Base-by-base conservation (phyloP, 2,113 vertebrate species). In the Chitala chitala region DNA sequence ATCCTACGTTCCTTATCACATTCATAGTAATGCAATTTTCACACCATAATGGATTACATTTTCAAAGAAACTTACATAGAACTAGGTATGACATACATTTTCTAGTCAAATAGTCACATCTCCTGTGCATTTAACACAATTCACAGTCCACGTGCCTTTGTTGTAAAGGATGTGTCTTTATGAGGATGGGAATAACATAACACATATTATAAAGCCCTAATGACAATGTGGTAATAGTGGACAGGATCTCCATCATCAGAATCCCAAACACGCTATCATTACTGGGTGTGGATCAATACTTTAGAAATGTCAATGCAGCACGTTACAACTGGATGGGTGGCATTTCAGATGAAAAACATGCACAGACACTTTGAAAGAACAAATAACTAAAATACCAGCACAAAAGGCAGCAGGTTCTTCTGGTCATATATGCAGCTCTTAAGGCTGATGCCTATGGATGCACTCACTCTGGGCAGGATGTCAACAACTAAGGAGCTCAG, bases 291-390 rank as follows among this genome's bases (percentile, higher is more conserved):
- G 40, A 73, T 2, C 3, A 40, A 61, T 48, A n/a, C 8, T 36
- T 59, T 10, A 1, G 8, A 29, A 59, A 59, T 3, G 24, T 29
- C 54, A 24, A 5, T 68, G 24, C 24, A 44, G 17, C 9, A 46
- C 10, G 15, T 4, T 20, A 24, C 42, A 73, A 51, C 56, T 26
- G 44, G 71, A 48, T 38, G n/a, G 38, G 70, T 72, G 56, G 63
- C 71, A 73, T 73, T 73, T 73, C 42, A 63, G 44, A 46, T 12
- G 5, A 17, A 63, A 12, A 8, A 20, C n/a, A 42, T 10, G 13
- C 13, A 40, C 20, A 5, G 22, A 48, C 8, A n/a, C 38, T 31
- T 22, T 50, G 15, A 20, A 56, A 26, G 36, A 2, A 22, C 8
- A 40, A 24, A 48, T 48, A 42, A 48, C 15, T 36, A 8, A 59